Evolutionary conservation across 1,140 invertebrate genomes (phyloP).

Genomic region (Yoshiicerus persimilis): DNA sequence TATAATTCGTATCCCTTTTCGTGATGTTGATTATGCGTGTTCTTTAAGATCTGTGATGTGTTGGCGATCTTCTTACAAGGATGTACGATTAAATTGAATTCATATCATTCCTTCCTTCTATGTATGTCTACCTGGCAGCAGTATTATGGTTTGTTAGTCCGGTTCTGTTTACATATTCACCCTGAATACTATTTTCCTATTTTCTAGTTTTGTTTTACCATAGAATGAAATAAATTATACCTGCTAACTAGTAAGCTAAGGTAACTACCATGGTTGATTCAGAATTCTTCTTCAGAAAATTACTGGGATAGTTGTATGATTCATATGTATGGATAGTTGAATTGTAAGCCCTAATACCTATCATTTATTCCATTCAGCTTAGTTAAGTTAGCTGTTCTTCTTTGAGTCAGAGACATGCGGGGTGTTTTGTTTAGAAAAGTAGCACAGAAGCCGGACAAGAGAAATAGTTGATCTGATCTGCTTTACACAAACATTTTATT

Average conservation of each 20-base stretch:
- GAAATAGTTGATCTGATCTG: not conserved
- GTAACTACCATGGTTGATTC: too few relatives aligned
- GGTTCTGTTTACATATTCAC: too few relatives aligned
- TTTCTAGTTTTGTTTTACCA: too few relatives aligned
- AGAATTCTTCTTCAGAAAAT: not conserved
- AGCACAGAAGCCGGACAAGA: not conserved
- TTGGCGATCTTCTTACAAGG: not conserved
- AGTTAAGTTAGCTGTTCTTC: not conserved
- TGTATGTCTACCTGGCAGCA: too few relatives aligned
- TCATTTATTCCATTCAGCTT: not conserved
- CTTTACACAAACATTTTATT: not conserved
- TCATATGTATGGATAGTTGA: too few relatives aligned
- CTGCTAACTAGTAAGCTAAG: too few relatives aligned
- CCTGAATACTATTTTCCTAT: too few relatives aligned
- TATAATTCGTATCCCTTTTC: not conserved
- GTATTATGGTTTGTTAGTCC: too few relatives aligned
- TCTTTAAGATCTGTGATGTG: not conserved
- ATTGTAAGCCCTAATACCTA: not conserved
- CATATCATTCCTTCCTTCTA: too few relatives aligned
- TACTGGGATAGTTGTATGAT: too few relatives aligned
- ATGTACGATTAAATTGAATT: too few relatives aligned
- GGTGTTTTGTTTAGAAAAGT: not conserved
- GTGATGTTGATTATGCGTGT: not conserved
- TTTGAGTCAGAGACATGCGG: not conserved
- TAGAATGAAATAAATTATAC: too few relatives aligned